These are phyloP conservation scores for Drosophila elegans DNA, from an alignment of 1,140 invertebrate genomes.

Conservation along the genomic window DNA sequence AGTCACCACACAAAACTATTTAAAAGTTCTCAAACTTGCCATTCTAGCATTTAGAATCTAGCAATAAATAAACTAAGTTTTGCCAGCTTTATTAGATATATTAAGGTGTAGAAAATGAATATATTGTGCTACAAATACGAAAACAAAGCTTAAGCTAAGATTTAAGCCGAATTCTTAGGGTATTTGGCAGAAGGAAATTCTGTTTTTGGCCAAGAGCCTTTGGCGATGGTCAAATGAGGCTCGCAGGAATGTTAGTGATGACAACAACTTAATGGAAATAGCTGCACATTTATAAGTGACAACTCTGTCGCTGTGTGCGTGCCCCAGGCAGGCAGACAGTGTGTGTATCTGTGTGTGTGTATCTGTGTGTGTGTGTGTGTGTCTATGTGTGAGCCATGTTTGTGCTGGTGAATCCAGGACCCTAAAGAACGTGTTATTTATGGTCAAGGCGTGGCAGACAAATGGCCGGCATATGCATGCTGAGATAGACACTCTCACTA, in stretches of 20 bases:
- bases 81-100: not conserved
- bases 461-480: slow-evolving; percentile 76
- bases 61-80: too few species aligned
- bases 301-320: slow-evolving; percentile 54
- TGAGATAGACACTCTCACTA: slow-evolving; percentile 45
- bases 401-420: slow-evolving; percentile 28
- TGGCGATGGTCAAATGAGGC: slow-evolving; percentile 45
- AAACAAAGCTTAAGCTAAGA: not conserved
- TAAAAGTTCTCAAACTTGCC: too few species aligned
- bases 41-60: too few species aligned
- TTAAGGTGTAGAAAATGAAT: not conserved
- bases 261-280: slow-evolving; percentile 83
- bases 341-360: slow-evolving; percentile 10
- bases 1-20: too few species aligned
- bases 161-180: not conserved
- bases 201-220: slow-evolving; percentile 56
- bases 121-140: not conserved
- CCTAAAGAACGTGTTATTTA: slow-evolving; percentile 75
- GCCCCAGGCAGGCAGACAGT: not conserved
- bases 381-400: slow-evolving; percentile 12
- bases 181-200: not conserved
- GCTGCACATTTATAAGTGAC: slow-evolving; percentile 82
- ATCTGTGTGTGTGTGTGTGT: slow-evolving; percentile 12
- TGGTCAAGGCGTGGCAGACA: slow-evolving; percentile 79
- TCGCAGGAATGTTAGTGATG: slow-evolving; percentile 79